A percentile compares a stretch with the other conserved stretches of the same genome.
Evolutionary conservation across 2,113 vertebrate species (phyloP).

Genomic region (Mustelus asterias): DNA sequence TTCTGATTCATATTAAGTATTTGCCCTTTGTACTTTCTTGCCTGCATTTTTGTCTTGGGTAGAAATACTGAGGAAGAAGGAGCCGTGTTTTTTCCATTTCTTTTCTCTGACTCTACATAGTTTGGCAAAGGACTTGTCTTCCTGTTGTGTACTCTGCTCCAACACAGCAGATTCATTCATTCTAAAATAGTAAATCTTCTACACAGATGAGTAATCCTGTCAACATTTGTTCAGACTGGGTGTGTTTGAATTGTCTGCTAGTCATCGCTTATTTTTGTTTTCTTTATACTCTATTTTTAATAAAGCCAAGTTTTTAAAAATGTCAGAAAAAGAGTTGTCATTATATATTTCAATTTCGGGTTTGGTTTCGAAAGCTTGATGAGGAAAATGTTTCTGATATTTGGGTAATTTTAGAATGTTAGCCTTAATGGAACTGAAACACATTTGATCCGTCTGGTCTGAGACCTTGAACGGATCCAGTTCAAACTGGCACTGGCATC

Average conservation of each 20-base stretch:
- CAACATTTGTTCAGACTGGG: background rate
- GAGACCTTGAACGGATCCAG: too few species aligned
- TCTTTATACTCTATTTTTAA: background rate
- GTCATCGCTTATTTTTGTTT: background rate
- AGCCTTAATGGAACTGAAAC: background rate
- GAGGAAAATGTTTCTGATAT: background rate
- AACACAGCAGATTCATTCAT: background rate
- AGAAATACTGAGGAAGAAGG: background rate
- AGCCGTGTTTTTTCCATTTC: background rate
- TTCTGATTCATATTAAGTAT: background rate
- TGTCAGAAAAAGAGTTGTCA: background rate
- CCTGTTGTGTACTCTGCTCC: background rate
- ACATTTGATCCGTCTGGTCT: background rate
- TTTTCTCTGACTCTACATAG: background rate
- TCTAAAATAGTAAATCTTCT: background rate
- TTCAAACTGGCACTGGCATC: background rate
- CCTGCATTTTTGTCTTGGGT: background rate
- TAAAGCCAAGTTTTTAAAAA: background rate
- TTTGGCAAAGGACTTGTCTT: background rate
- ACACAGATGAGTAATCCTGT: background rate
- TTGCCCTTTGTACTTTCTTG: background rate
- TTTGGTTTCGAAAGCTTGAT: background rate
- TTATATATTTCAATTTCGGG: background rate
- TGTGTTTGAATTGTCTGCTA: background rate
- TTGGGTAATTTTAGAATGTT: too few species aligned